Evolutionary conservation across 2,797 vertebrate genomes (phyloP).

Genomic region (Sphenopsis melanotis): DNA sequence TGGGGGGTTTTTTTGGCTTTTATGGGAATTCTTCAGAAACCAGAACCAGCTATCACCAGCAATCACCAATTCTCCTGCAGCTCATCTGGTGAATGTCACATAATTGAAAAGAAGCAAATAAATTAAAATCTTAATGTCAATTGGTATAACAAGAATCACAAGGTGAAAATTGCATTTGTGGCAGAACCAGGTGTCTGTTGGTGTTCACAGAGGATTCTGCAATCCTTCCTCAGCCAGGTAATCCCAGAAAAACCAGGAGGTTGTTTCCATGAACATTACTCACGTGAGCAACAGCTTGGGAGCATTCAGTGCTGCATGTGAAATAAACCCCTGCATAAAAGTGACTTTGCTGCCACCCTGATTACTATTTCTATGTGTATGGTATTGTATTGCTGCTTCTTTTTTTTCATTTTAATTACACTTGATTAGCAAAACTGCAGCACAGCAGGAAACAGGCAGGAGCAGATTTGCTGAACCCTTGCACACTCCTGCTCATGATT

Average conservation of each 20-base stretch:
- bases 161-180: not conserved
- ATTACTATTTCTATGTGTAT: not conserved
- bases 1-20: not conserved
- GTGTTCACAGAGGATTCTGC: not conserved
- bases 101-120: slow-evolving; percentile 2
- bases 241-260: not conserved
- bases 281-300: not conserved
- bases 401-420: slow-evolving; percentile 20
- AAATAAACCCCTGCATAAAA: not conserved
- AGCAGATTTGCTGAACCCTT: not conserved
- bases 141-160: not conserved
- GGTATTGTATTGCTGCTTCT: not conserved
- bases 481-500: not conserved
- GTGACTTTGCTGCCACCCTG: not conserved
- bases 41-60: not conserved
- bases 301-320: not conserved
- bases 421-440: slow-evolving; percentile 34
- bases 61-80: not conserved
- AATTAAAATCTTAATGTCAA: not conserved
- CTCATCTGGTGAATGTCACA: not conserved
- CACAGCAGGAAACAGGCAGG: slow-evolving; percentile 19
- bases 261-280: not conserved
- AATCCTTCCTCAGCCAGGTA: not conserved
- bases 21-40: not conserved
- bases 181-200: not conserved